These are phyloP conservation scores for Oncorhynchus masou DNA, from an alignment of 2,113 vertebrate genomes.

Conservation along the genomic window DNA sequence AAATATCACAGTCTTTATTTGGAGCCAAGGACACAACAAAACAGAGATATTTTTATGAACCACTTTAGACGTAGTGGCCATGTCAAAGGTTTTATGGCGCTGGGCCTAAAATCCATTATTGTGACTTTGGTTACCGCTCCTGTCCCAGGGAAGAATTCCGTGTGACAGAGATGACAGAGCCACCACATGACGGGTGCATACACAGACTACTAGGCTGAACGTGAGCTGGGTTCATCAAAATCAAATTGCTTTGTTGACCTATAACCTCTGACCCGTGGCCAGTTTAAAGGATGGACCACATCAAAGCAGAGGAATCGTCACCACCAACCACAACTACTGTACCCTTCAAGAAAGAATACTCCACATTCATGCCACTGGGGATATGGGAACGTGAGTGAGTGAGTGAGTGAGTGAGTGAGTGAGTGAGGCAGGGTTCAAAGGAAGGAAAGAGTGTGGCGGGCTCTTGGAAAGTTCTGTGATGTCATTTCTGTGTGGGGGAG, in stretches of 20 bases:
- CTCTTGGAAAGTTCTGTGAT: constrained; percentile 43
- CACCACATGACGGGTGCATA: background rate
- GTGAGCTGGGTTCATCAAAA: constrained; percentile 1
- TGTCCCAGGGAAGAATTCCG: background rate
- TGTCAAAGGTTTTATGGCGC: background rate
- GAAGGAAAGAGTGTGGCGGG: too few species aligned
- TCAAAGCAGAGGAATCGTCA: constrained; percentile 14
- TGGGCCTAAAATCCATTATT: background rate
- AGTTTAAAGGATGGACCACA: background rate
- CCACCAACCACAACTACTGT: background rate
- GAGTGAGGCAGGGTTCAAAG: constrained; percentile 6
- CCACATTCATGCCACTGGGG: background rate
- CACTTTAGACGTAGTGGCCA: background rate
- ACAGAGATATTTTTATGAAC: background rate
- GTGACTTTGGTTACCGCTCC: background rate
- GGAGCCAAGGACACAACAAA: background rate
- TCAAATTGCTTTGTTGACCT: constrained; percentile 1
- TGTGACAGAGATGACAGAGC: background rate
- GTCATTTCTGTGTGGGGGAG: constrained; percentile 36
- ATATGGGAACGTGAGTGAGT: background rate
- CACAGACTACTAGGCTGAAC: background rate
- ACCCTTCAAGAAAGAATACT: background rate
- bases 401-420: background rate
- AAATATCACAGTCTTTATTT: background rate
- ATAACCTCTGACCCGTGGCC: background rate